phyloP scores from a whole-genome alignment of 2,888 invertebrate genomes.

The Ptilodon capucinus region DNA sequence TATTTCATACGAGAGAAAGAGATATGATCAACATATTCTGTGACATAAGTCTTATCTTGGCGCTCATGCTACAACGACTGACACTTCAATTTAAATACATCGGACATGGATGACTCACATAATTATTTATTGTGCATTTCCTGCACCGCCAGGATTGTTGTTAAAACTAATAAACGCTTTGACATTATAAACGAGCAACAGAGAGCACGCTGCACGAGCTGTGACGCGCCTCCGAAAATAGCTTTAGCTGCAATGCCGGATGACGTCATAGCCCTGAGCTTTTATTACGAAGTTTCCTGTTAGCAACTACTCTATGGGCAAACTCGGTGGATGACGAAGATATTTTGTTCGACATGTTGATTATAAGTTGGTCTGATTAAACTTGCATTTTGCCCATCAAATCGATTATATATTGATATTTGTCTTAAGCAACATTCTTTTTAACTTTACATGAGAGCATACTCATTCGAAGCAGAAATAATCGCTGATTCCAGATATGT shows the following conservation, averaged over 20 bases:
- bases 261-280: constrained; percentile 26
- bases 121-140: not conserved
- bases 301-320: not conserved
- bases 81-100: not conserved
- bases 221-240: constrained; percentile 32
- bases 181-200: constrained; percentile 17
- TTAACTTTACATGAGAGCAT: no score
- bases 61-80: no score
- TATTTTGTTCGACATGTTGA: no score
- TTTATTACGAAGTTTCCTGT: constrained; percentile 13
- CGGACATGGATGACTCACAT: not conserved
- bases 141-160: not conserved
- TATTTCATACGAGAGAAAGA: no score
- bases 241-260: constrained; percentile 26
- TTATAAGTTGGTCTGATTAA: no score
- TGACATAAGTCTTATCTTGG: no score
- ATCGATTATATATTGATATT: no score
- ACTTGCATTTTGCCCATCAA: no score
- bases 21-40: no score
- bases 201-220: constrained; percentile 28
- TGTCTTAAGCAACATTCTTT: no score
- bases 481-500: no score
- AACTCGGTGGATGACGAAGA: not conserved
- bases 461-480: no score
- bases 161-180: constrained; percentile 22